These are phyloP conservation scores for Onychomys torridus DNA, from an alignment of 2,797 vertebrate genomes.

Conservation along the genomic window DNA sequence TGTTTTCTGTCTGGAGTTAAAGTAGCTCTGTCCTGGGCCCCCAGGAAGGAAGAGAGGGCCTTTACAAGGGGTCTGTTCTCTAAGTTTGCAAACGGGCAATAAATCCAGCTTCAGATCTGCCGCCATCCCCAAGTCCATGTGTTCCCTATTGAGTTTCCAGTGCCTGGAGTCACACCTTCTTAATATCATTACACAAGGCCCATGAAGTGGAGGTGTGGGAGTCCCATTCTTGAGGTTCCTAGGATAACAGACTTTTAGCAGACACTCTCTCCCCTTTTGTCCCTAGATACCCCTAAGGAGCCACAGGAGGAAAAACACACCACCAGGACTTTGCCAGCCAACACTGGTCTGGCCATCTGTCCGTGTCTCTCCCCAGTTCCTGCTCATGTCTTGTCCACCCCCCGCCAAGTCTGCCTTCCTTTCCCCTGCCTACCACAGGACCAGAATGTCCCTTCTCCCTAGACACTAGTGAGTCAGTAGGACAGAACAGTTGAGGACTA, in stretches of 20 bases:
- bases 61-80: slow-evolving; percentile 73
- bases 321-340: slow-evolving; percentile 36
- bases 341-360: slow-evolving; percentile 72
- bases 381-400: not conserved
- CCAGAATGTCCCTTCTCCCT: not conserved
- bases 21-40: slow-evolving; percentile 18
- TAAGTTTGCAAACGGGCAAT: slow-evolving; percentile 71
- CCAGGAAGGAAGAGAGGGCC: slow-evolving; percentile 39
- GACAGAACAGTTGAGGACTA: not conserved
- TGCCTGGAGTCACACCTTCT: slow-evolving; percentile 62
- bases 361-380: not conserved
- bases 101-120: slow-evolving; percentile 68
- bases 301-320: not conserved
- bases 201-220: slow-evolving; percentile 42
- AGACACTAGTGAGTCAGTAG: not conserved
- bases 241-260: slow-evolving; percentile 56
- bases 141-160: slow-evolving; percentile 26
- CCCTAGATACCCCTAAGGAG: not conserved
- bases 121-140: slow-evolving; percentile 69
- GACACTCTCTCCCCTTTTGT: slow-evolving; percentile 67
- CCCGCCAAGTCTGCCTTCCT: not conserved
- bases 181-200: not conserved
- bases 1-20: slow-evolving; percentile 71
- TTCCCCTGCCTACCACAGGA: not conserved
- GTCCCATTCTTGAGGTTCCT: slow-evolving; percentile 49